A percentile compares a stretch with the other conserved stretches of the same genome.
These are phyloP conservation scores for Actinia tenebrosa DNA, from an alignment of 64 coral and sea anemone genomes.

Conservation along the genomic window DNA sequence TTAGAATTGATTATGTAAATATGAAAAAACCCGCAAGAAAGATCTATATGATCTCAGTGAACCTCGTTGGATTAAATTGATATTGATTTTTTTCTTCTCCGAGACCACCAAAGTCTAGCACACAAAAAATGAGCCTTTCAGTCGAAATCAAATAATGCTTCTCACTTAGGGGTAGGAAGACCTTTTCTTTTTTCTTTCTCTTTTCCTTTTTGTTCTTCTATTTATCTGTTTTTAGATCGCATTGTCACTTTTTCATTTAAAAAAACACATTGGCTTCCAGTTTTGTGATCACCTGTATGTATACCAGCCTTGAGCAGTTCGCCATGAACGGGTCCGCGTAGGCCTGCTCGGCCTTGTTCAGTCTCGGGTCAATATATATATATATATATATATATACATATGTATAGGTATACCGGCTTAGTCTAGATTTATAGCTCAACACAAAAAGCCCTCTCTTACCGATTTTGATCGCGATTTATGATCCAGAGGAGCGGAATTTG, in stretches of 20 bases:
- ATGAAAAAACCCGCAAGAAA: background rate
- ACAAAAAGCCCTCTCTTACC: background rate
- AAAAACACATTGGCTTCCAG: background rate
- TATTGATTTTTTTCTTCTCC: background rate
- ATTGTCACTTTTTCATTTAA: background rate
- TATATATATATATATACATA: too few species aligned
- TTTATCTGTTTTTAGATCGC: background rate
- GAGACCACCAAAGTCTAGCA: background rate
- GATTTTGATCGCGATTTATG: background rate
- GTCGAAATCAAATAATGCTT: background rate
- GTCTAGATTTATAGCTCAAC: background rate
- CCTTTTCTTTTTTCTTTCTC: background rate
- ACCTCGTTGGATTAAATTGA: background rate
- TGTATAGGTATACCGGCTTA: background rate
- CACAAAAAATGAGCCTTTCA: background rate
- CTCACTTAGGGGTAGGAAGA: background rate
- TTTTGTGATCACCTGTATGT: background rate
- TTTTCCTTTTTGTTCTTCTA: background rate
- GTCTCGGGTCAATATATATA: background rate
- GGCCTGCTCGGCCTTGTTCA: background rate
- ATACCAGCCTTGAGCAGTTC: too few species aligned
- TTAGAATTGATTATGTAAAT: constrained; percentile 1
- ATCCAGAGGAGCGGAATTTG: background rate
- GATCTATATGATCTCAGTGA: background rate
- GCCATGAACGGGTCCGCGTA: background rate